Conservation (phyloP, 2,113 vertebrate genomes). For the Anser brachyrhynchus region DNA sequence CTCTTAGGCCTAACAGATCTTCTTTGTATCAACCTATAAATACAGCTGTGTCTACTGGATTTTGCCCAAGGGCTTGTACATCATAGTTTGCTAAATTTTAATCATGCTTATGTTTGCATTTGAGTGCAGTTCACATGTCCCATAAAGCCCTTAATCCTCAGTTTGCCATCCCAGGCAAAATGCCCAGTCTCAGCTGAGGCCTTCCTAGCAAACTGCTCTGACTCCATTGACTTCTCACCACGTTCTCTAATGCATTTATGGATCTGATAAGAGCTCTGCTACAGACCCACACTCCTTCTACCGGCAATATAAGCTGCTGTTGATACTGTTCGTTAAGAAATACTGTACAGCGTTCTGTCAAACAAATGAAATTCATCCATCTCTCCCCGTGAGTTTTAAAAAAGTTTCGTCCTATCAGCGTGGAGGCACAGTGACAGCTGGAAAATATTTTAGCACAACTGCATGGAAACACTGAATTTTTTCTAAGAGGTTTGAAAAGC, state of each 20-base stretch:
- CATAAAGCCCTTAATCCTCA: constrained; percentile 70
- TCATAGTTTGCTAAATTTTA: constrained; percentile 75
- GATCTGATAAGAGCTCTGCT: constrained; percentile 64
- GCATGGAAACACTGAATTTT: background rate
- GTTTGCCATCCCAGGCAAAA: constrained; percentile 68
- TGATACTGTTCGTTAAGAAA: constrained; percentile 17
- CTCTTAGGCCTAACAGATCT: constrained; percentile 50
- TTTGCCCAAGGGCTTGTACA: constrained; percentile 54
- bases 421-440: constrained; percentile 15
- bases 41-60: constrained; percentile 58
- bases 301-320: background rate
- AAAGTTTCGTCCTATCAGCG: background rate
- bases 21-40: constrained; percentile 61
- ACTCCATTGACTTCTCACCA: constrained; percentile 43
- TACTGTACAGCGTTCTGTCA: constrained; percentile 11
- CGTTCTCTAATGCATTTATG: constrained; percentile 53
- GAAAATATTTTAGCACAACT: constrained; percentile 26
- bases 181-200: constrained; percentile 61
- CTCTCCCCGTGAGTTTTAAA: background rate
- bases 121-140: constrained; percentile 73
- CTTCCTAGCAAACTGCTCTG: constrained; percentile 48
- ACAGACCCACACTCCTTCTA: background rate
- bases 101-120: constrained; percentile 75
- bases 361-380: constrained; percentile 39
- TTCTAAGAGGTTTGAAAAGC: constrained; percentile 24